Evolutionary conservation across 2,113 vertebrate species (phyloP), one percentile per base, ranked within the genome.

Genomic region (Bettongia penicillata): DNA sequence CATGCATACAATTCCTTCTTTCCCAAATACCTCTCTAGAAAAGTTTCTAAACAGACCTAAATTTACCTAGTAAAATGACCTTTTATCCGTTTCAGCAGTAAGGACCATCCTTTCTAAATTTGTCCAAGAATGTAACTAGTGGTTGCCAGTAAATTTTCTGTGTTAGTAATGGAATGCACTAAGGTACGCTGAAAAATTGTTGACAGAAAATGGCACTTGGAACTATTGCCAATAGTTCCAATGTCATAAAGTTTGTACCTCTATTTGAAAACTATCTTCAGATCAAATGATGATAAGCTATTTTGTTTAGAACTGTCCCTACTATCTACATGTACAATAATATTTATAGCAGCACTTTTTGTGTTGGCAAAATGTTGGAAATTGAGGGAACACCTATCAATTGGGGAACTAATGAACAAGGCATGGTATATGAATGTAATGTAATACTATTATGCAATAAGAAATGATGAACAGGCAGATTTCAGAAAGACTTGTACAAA

Each of bases 101-200:
- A 48, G 53, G 90, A 93, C 47, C 84, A 8, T 10, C n/a, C 52
- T 48, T 3, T 97, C 47, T 93, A 49, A 92, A 97, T 94, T 94
- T 94, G 11, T 10, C 93, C 2, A 2, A 43, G 19, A 84, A 43
- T 84, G 19, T 84, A 84, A 84, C 19, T 19, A 43, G 31, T 28
- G 55, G 55, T 57, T 57, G 55, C 55, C 55, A 57, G 14, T 77
- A 37, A 77, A 19, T 23, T n/a, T 84, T 84, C 37, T 94, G 49
- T 77, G 93, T 90, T 97, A 92, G 96, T 95, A 90, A 53, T 92
- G 31, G 84, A 25, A 91, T 90, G 31, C 7, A 92, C 8, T 68
- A 26, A 84, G 95, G 89, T 92, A 51, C 3, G 95, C 77, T 23
- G 57, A 84, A 97, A 92, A 3, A 31, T 8, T 84, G 37, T 0